A percentile compares a stretch with the other conserved stretches of the same genome.
phyloP scores from a whole-genome alignment of 2,888 invertebrate genomes.

The Zygaena filipendulae region DNA sequence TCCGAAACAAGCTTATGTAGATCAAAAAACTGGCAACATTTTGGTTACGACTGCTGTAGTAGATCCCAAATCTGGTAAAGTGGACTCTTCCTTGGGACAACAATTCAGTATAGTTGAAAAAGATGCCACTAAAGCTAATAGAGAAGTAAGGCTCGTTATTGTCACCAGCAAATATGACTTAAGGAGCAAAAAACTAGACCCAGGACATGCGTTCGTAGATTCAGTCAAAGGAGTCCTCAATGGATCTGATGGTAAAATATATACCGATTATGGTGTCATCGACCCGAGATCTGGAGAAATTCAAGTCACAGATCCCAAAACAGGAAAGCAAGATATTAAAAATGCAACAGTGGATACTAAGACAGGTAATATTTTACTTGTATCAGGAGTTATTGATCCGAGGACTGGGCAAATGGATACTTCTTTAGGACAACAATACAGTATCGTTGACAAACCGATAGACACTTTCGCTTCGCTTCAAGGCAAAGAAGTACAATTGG shows the following conservation, averaged over 20 bases:
- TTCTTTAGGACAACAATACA: constrained; percentile 68
- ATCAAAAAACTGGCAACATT: constrained; percentile 75
- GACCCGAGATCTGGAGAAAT: constrained; percentile 71
- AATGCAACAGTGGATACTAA: constrained; percentile 57
- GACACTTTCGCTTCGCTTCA: constrained; percentile 44
- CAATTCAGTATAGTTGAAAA: constrained; percentile 74
- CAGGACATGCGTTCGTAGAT: constrained; percentile 62
- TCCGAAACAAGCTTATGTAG: constrained; percentile 74
- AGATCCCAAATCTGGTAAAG: constrained; percentile 74
- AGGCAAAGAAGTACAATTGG: constrained; percentile 65
- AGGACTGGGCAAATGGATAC: constrained; percentile 68
- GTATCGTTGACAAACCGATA: constrained; percentile 69
- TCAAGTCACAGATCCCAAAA: constrained; percentile 45
- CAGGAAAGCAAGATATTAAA: constrained; percentile 52
- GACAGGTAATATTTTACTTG: constrained; percentile 61
- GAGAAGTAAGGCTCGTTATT: constrained; percentile 67
- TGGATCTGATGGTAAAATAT: constrained; percentile 73
- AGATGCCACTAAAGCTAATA: constrained; percentile 73
- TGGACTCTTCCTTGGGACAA: constrained; percentile 74
- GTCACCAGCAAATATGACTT: constrained; percentile 71
- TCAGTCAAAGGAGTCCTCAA: constrained; percentile 56
- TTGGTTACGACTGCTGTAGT: constrained; percentile 71
- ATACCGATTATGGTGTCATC: constrained; percentile 70
- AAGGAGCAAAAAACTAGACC: constrained; percentile 58
- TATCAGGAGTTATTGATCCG: constrained; percentile 68